Evolutionary conservation across 1,140 invertebrate genomes (phyloP).

Genomic region (Euborellia annulipes): DNA sequence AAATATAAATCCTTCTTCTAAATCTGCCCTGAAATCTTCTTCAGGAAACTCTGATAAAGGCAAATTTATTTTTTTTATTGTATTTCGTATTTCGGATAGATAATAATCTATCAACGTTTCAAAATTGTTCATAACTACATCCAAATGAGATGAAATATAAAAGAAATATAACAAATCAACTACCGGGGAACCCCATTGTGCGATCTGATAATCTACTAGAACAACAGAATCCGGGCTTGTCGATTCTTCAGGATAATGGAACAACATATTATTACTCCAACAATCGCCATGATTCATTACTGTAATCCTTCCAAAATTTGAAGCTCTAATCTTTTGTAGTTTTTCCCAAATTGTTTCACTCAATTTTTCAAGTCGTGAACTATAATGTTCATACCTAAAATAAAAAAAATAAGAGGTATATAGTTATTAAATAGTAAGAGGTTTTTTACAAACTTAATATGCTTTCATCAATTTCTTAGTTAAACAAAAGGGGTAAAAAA

Average conservation of each 20-base stretch:
- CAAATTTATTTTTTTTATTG: constrained; percentile 26
- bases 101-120: constrained; percentile 29
- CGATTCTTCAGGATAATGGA: constrained; percentile 7
- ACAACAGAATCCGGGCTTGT: neutral
- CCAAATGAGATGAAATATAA: constrained; percentile 29
- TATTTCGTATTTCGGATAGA: constrained; percentile 18
- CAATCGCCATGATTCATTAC: constrained; percentile 13
- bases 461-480: neutral
- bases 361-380: neutral
- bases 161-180: constrained; percentile 41
- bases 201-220: constrained; percentile 15
- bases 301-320: neutral
- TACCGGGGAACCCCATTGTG: constrained; percentile 26
- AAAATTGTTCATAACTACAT: constrained; percentile 23
- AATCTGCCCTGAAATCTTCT: constrained; percentile 20
- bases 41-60: constrained; percentile 25
- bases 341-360: neutral
- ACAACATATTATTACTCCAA: constrained; percentile 16
- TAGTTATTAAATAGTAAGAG: neutral
- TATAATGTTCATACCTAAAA: neutral
- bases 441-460: neutral
- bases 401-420: neutral
- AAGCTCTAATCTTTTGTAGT: neutral
- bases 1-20: constrained; percentile 20
- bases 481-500: neutral